These are phyloP conservation scores for Alligator mississippiensis DNA, from an alignment of 2,113 vertebrate genomes.

Conservation along the genomic window DNA sequence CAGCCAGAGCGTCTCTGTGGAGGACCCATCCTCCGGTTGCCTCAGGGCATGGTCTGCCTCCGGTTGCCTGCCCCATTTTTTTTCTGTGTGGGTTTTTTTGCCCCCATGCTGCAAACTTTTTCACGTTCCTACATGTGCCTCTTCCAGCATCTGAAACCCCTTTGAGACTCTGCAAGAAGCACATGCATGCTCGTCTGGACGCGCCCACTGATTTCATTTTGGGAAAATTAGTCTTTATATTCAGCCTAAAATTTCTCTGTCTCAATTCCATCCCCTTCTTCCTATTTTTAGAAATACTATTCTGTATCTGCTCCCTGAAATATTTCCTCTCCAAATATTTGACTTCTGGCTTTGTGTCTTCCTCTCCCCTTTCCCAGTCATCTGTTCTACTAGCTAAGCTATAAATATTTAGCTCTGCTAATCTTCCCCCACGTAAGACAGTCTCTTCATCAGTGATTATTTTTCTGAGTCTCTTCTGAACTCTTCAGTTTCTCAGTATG, in stretches of 20 bases:
- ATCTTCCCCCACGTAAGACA: not conserved
- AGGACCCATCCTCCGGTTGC: too few species aligned
- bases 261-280: not conserved
- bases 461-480: not conserved
- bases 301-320: not conserved
- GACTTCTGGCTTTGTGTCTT: not conserved
- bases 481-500: not conserved
- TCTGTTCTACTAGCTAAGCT: not conserved
- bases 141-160: too few species aligned
- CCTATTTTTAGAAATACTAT: not conserved
- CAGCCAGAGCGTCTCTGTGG: too few species aligned
- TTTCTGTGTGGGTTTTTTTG: too few species aligned
- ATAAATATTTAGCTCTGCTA: not conserved
- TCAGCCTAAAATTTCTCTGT: not conserved
- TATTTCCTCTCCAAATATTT: constrained; percentile 16
- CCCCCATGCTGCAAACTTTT: too few species aligned
- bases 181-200: not conserved
- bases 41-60: too few species aligned
- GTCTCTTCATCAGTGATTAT: not conserved
- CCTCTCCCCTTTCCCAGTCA: not conserved
- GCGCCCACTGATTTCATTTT: not conserved
- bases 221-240: not conserved
- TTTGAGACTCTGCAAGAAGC: too few species aligned
- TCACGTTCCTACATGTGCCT: too few species aligned
- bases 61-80: too few species aligned